Evolutionary conservation across 2,797 vertebrate genomes (phyloP).

Genomic region (Poecilia picta): DNA sequence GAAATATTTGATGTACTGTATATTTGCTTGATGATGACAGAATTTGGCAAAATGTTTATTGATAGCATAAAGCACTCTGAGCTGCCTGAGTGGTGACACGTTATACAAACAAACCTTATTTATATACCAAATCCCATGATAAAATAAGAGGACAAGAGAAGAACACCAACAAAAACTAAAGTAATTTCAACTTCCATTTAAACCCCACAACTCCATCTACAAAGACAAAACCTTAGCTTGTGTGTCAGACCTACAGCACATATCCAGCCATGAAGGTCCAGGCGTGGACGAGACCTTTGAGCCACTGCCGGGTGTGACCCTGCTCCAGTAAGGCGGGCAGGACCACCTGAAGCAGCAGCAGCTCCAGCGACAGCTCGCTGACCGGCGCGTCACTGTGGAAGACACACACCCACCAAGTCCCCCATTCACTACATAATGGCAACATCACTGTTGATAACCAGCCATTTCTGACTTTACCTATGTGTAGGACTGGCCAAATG

Average conservation of each 20-base stretch:
- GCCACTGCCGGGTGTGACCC: conserved; percentile 94
- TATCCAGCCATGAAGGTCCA: conserved; percentile 95
- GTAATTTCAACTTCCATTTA: background rate
- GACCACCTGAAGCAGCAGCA: conserved; percentile 92
- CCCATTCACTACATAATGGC: conserved; percentile 32
- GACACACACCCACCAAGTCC: conserved; percentile 48
- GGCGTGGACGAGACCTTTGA: conserved; percentile 93
- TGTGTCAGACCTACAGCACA: conserved; percentile 84
- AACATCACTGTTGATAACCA: background rate
- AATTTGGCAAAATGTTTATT: too few relatives aligned
- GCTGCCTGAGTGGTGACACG: too few relatives aligned
- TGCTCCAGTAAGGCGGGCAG: conserved; percentile 92
- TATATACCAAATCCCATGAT: background rate
- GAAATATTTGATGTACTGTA: too few relatives aligned
- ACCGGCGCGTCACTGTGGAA: conserved; percentile 90
- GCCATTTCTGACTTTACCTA: background rate
- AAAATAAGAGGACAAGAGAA: background rate
- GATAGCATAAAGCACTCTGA: too few relatives aligned
- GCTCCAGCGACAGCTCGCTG: conserved; percentile 83
- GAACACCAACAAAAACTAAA: background rate
- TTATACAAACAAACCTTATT: background rate
- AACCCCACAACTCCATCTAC: background rate
- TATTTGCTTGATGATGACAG: too few relatives aligned
- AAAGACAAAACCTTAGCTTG: background rate
- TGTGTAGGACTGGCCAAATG: background rate